Conservation (phyloP, 92 coral and sea anemone species). For the Phymanthus crucifer region DNA sequence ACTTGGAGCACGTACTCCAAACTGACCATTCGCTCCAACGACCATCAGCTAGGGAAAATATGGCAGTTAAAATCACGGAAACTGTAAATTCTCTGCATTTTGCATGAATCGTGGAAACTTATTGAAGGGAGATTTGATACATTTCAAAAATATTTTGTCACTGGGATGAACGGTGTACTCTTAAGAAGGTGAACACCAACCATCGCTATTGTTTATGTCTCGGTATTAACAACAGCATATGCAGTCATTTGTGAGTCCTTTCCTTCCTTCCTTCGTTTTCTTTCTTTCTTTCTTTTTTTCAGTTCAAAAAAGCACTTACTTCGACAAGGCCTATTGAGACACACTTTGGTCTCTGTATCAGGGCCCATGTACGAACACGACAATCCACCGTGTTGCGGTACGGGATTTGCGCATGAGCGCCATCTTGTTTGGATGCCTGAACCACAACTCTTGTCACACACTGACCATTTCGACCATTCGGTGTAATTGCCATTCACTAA, state of each 20-base stretch:
- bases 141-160: no score
- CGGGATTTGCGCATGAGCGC: conserved; percentile 84
- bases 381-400: conserved; percentile 77
- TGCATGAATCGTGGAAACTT: no score
- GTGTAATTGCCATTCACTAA: conserved; percentile 81
- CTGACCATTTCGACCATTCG: conserved; percentile 74
- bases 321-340: conserved; percentile 60
- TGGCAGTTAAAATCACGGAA: not conserved
- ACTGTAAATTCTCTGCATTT: not conserved
- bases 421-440: conserved; percentile 73
- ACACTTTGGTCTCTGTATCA: conserved; percentile 62
- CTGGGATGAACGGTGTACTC: no score
- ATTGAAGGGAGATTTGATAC: no score
- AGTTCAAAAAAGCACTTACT: conserved; percentile 47
- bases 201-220: no score
- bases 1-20: conserved; percentile 71
- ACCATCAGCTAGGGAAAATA: conserved; percentile 58
- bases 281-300: no score
- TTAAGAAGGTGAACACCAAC: no score
- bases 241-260: no score
- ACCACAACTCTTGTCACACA: conserved; percentile 80
- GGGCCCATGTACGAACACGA: conserved; percentile 69
- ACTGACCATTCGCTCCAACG: conserved; percentile 84
- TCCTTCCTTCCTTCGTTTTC: no score
- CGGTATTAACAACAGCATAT: no score